These are phyloP conservation scores for Acanthurus tractus DNA, from an alignment of 2,797 vertebrate species.

Conservation along the genomic window DNA sequence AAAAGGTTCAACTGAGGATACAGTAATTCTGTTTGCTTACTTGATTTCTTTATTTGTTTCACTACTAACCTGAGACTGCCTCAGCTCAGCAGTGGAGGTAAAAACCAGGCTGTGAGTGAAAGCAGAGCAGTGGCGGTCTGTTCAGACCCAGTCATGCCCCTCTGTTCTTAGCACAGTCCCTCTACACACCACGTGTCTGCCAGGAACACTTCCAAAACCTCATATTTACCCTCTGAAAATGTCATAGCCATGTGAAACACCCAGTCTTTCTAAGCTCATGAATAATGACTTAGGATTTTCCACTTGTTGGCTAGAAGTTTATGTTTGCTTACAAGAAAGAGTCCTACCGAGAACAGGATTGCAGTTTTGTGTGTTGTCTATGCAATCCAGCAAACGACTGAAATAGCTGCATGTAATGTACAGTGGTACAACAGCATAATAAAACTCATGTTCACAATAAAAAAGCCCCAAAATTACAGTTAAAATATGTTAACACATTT, in stretches of 20 bases:
- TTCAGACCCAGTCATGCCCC: conserved; percentile 3
- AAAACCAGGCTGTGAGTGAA: conserved; percentile 25
- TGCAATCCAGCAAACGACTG: neutral
- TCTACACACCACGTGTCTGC: conserved; percentile 11
- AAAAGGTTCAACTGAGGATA: neutral
- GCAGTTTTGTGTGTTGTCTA: neutral
- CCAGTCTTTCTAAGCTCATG: conserved; percentile 8
- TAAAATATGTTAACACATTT: neutral
- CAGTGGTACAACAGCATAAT: neutral
- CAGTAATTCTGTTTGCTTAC: neutral
- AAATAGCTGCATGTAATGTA: neutral
- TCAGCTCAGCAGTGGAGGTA: conserved; percentile 19
- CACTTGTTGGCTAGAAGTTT: conserved; percentile 6
- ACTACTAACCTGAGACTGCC: neutral
- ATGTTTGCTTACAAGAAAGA: conserved; percentile 13
- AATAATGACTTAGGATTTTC: conserved; percentile 32
- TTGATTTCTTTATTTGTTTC: neutral
- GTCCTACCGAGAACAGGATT: neutral
- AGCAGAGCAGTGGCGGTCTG: conserved; percentile 21
- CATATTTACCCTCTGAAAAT: conserved; percentile 3
- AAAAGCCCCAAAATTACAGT: neutral
- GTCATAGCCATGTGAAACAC: neutral
- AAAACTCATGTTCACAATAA: neutral
- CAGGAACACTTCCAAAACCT: conserved; percentile 17
- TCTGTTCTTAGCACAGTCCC: neutral